A percentile compares a stretch with the other conserved stretches of the same genome.
phyloP scores from a whole-genome alignment of 2,113 vertebrate species.

The Girardinichthys multiradiatus region DNA sequence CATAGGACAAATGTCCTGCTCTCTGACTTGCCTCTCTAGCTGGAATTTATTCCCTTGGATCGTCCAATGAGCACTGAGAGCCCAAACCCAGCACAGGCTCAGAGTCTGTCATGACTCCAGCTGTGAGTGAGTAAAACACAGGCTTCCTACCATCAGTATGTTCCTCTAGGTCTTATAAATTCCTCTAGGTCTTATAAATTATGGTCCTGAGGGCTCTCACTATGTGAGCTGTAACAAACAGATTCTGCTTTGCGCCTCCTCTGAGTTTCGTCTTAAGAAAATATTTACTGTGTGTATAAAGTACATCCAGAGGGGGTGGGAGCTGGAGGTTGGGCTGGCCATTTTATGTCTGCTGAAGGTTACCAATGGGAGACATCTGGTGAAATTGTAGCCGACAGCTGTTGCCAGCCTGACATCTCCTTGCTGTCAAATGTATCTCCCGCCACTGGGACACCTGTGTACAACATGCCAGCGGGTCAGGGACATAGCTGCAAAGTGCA shows the following conservation, averaged over 20 bases:
- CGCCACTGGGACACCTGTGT: constrained; percentile 86
- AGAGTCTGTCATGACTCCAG: constrained; percentile 48
- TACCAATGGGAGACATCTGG: constrained; percentile 89
- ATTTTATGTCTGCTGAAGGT: constrained; percentile 78
- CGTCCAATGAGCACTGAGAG: neutral
- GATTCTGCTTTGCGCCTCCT: constrained; percentile 61
- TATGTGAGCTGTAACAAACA: constrained; percentile 43
- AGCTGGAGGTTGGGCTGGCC: constrained; percentile 33
- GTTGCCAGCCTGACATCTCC: constrained; percentile 87
- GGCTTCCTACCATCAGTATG: constrained; percentile 41
- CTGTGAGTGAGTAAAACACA: constrained; percentile 59
- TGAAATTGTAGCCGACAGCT: constrained; percentile 92
- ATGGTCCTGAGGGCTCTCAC: constrained; percentile 33
- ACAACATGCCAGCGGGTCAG: constrained; percentile 81
- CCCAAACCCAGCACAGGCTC: neutral
- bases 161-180: constrained; percentile 62
- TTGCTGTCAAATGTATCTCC: constrained; percentile 88
- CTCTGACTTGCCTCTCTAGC: neutral
- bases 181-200: constrained; percentile 63
- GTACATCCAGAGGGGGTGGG: constrained; percentile 22
- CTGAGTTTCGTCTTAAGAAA: constrained; percentile 59
- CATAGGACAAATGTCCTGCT: constrained; percentile 3
- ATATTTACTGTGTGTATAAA: constrained; percentile 74
- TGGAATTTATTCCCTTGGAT: neutral
- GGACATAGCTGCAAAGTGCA: constrained; percentile 83